phyloP scores from a whole-genome alignment of 2,888 invertebrate genomes.

The Escarpia spicata region DNA sequence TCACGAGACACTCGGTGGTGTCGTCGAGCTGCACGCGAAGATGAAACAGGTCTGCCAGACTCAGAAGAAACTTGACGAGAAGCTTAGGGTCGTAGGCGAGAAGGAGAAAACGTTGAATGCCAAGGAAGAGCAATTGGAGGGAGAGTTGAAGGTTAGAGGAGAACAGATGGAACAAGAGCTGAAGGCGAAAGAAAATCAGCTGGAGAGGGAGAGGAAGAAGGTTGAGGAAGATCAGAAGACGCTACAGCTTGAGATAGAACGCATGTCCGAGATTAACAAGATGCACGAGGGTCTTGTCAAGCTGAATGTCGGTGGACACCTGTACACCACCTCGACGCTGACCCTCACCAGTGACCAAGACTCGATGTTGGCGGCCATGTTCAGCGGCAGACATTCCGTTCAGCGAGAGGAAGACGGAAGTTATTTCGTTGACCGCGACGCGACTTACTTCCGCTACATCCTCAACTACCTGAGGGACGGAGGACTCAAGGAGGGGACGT shows the following conservation, averaged over 20 bases:
- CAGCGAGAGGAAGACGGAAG: slow-evolving; percentile 46
- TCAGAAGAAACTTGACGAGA: slow-evolving; percentile 25
- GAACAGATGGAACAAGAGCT: slow-evolving; percentile 31
- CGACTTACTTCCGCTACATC: slow-evolving; percentile 53
- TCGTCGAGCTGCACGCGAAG: slow-evolving; percentile 37
- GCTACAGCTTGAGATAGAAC: slow-evolving; percentile 35
- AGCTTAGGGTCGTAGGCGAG: too few relatives aligned
- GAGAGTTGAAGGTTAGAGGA: not conserved
- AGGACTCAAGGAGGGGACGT: slow-evolving; percentile 43
- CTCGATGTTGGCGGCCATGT: slow-evolving; percentile 49
- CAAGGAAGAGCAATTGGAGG: too few relatives aligned
- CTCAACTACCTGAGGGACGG: slow-evolving; percentile 61
- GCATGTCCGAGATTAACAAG: slow-evolving; percentile 36
- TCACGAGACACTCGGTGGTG: too few relatives aligned
- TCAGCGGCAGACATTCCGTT: slow-evolving; percentile 46
- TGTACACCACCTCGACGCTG: slow-evolving; percentile 46
- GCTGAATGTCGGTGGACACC: slow-evolving; percentile 48
- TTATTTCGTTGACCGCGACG: slow-evolving; percentile 53
- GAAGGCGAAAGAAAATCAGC: slow-evolving; percentile 7
- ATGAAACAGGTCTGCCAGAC: slow-evolving; percentile 26
- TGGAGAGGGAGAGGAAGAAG: slow-evolving; percentile 28
- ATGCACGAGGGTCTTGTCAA: slow-evolving; percentile 45
- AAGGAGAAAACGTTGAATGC: not conserved
- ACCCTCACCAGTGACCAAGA: slow-evolving; percentile 46
- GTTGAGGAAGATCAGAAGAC: slow-evolving; percentile 34